These are phyloP conservation scores for Leptinotarsa rubiginosa DNA, from an alignment of 2,888 invertebrate species.

Conservation along the genomic window DNA sequence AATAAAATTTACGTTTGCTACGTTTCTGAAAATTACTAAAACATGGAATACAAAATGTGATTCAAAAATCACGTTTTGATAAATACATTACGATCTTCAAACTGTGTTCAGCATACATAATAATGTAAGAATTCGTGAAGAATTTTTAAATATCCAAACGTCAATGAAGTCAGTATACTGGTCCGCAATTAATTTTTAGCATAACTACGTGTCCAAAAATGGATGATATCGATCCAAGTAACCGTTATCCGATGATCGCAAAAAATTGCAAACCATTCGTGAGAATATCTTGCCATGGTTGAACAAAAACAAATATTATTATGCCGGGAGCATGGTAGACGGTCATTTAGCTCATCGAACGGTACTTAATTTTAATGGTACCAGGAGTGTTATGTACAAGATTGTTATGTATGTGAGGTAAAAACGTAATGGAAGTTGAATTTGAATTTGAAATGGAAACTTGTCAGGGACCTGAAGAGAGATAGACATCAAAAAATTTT, in stretches of 20 bases:
- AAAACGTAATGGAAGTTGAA: constrained; percentile 1
- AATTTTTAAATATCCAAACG: not conserved
- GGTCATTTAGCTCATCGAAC: constrained; percentile 41
- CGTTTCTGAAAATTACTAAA: no score
- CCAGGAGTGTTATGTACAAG: not conserved
- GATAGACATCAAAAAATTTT: not conserved
- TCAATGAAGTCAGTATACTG: not conserved
- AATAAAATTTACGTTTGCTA: no score
- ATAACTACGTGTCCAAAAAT: constrained; percentile 9
- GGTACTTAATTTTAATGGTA: constrained; percentile 40
- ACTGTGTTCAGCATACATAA: not conserved
- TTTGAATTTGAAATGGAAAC: not conserved
- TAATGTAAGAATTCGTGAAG: not conserved
- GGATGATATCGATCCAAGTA: constrained; percentile 16
- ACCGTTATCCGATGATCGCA: constrained; percentile 26
- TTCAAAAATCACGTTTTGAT: no score
- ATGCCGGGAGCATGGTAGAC: constrained; percentile 37
- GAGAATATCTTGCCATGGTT: constrained; percentile 28
- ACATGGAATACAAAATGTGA: no score
- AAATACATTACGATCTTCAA: no score
- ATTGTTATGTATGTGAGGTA: not conserved
- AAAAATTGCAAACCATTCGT: constrained; percentile 32
- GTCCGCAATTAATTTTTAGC: not conserved
- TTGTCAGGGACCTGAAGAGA: not conserved
- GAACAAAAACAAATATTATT: constrained; percentile 36